These are phyloP conservation scores for Vulpes vulpes DNA, from an alignment of 2,113 vertebrate genomes.

Conservation along the genomic window DNA sequence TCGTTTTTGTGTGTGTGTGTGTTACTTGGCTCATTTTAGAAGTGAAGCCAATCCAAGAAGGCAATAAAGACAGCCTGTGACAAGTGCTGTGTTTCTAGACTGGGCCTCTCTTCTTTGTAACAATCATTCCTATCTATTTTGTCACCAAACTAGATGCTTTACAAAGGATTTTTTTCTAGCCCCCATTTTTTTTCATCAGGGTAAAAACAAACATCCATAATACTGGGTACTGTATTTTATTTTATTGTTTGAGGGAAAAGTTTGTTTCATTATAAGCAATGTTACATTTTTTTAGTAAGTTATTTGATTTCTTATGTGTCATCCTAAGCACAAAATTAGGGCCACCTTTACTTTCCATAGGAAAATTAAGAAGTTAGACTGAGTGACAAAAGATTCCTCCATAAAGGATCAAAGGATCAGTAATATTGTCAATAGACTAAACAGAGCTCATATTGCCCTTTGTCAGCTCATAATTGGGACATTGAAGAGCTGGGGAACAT, in stretches of 20 bases:
- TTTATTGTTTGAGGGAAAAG: neutral
- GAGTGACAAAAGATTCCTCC: neutral
- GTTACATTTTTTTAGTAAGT: neutral
- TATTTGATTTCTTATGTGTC: neutral
- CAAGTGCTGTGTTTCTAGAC: neutral
- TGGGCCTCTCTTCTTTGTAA: neutral
- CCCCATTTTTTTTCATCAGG: neutral
- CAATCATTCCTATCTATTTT: neutral
- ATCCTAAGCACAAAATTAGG: neutral
- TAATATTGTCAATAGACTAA: neutral
- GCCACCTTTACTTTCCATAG: neutral
- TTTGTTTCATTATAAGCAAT: neutral
- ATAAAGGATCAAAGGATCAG: neutral
- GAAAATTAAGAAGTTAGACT: constrained; percentile 33
- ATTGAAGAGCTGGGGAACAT: neutral
- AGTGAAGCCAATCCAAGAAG: neutral
- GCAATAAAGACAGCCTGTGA: neutral
- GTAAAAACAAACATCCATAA: neutral
- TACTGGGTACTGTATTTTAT: neutral
- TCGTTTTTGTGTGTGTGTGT: neutral
- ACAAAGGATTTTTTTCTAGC: neutral
- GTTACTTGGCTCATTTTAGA: neutral
- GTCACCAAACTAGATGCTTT: neutral
- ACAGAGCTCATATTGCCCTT: neutral
- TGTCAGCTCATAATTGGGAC: neutral